Percentiles rank a stretch among this genome's conserved stretches.
Conservation (phyloP, 1,140 invertebrate genomes). For the Hestina assimilis region DNA sequence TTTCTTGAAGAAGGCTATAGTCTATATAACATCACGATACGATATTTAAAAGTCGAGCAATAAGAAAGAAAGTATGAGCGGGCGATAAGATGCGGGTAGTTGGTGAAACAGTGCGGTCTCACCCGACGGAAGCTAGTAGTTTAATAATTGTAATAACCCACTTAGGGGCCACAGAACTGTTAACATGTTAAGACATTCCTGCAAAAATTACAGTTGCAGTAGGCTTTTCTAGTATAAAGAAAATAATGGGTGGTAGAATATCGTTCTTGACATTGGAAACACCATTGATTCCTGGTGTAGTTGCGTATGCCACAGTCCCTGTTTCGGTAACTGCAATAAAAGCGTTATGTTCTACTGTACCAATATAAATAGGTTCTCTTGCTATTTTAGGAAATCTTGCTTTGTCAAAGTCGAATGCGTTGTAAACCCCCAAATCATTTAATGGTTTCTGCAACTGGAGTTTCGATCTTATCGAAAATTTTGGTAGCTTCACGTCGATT, state of each 20-base stretch:
- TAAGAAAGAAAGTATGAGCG: no score
- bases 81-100: no score
- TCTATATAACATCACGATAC: no score
- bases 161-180: no score
- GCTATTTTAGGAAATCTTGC: constrained; percentile 83
- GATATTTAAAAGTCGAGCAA: no score
- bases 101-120: no score
- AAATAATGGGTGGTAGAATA: constrained; percentile 79
- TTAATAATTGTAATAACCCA: no score
- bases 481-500: constrained; percentile 82
- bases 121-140: no score
- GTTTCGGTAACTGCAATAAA: constrained; percentile 88
- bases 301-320: constrained; percentile 85
- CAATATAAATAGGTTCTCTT: constrained; percentile 77
- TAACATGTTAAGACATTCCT: constrained; percentile 60
- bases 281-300: constrained; percentile 64
- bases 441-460: constrained; percentile 79
- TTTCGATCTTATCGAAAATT: constrained; percentile 82
- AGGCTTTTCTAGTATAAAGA: constrained; percentile 80
- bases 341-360: constrained; percentile 83
- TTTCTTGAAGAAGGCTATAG: no score
- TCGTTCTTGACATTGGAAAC: constrained; percentile 79
- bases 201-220: constrained; percentile 79
- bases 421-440: constrained; percentile 81
- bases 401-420: constrained; percentile 80